These are phyloP conservation scores for Epinephelus cyanopodus DNA, from an alignment of 2,113 vertebrate genomes.

Conservation along the genomic window DNA sequence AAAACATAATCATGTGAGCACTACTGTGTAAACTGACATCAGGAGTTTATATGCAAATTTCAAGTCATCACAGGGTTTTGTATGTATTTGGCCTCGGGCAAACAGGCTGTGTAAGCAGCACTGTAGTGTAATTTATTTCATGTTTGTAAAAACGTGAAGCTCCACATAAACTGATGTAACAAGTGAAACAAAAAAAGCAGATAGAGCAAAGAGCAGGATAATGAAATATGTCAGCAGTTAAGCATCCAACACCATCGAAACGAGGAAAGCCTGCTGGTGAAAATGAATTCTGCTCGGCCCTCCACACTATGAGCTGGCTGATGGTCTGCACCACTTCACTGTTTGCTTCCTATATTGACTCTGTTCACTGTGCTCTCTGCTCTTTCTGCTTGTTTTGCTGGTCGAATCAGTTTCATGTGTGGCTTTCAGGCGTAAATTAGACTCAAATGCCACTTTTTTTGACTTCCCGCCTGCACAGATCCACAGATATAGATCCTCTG, in stretches of 20 bases:
- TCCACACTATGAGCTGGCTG: neutral
- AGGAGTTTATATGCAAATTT: neutral
- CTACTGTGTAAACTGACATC: neutral
- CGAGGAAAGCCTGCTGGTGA: neutral
- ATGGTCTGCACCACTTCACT: neutral
- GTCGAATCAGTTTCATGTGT: neutral
- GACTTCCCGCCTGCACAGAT: neutral
- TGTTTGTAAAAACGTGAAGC: neutral
- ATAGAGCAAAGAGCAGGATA: neutral
- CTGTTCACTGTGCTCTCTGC: conserved; percentile 1
- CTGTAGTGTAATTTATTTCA: neutral
- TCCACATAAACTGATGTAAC: conserved; percentile 26
- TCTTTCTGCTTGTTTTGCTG: neutral
- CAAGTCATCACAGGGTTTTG: neutral
- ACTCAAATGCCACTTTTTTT: too few species aligned
- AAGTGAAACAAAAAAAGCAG: conserved; percentile 18
- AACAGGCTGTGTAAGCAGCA: neutral
- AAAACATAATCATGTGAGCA: neutral
- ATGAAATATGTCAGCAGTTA: conserved; percentile 22
- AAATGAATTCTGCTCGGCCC: neutral
- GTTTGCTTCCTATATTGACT: neutral
- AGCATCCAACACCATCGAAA: neutral
- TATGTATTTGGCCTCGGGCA: neutral
- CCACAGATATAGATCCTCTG: conserved; percentile 1
- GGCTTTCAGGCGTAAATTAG: neutral